A percentile compares a stretch with the other conserved stretches of the same genome.
Conservation (phyloP, 2,797 vertebrate genomes). For the Peromyscus attwateri region DNA sequence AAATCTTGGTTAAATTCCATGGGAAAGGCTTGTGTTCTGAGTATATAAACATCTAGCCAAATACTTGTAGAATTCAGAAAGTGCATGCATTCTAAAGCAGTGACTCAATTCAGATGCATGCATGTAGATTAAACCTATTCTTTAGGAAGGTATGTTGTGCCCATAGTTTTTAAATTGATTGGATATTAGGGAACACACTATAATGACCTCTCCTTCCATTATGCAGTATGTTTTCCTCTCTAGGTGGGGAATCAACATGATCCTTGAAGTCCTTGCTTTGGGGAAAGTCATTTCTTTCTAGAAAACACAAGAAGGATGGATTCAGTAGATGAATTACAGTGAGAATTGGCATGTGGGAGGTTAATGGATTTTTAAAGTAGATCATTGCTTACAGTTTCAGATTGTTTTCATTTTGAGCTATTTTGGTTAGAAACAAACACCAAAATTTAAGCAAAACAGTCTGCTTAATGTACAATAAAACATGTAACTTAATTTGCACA, state of each 20-base stretch:
- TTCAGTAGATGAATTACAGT: slow-evolving; percentile 69
- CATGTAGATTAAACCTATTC: background rate
- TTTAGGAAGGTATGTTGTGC: background rate
- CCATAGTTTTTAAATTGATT: slow-evolving; percentile 35
- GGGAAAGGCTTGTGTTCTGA: slow-evolving; percentile 85
- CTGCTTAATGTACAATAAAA: slow-evolving; percentile 79
- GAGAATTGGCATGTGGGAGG: slow-evolving; percentile 56
- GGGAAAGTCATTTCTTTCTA: slow-evolving; percentile 54
- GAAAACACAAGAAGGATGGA: background rate
- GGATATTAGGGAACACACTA: background rate
- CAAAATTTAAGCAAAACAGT: slow-evolving; percentile 77
- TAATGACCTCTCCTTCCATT: background rate
- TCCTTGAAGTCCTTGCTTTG: slow-evolving; percentile 69
- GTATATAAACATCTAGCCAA: slow-evolving; percentile 82
- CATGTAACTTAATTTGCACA: slow-evolving; percentile 75
- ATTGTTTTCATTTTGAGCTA: slow-evolving; percentile 77
- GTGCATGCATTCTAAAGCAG: slow-evolving; percentile 61
- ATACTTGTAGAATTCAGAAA: slow-evolving; percentile 79
- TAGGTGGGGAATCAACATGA: slow-evolving; percentile 33
- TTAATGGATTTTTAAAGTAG: slow-evolving; percentile 81
- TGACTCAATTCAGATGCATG: slow-evolving; percentile 38
- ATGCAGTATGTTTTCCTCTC: slow-evolving; percentile 7
- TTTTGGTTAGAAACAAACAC: slow-evolving; percentile 79
- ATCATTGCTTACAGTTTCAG: slow-evolving; percentile 49
- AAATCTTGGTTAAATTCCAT: slow-evolving; percentile 88